phyloP scores from a whole-genome alignment of 2,113 vertebrate genomes.

The Mola mola region DNA sequence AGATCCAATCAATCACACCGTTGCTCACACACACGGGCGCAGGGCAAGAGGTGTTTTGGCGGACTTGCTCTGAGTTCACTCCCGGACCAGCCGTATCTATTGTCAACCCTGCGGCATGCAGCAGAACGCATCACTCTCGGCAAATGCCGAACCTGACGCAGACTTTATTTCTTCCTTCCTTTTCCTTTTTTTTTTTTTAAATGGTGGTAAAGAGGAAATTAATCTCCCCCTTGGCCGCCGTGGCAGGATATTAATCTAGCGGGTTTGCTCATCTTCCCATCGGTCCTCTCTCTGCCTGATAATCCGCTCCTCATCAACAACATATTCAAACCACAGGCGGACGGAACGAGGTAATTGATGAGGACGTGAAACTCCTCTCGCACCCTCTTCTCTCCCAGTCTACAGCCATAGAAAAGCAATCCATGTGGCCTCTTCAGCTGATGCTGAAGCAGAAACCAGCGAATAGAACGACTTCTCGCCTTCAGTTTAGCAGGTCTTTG shows the following conservation, averaged over 20 bases:
- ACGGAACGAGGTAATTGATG: conserved; percentile 51
- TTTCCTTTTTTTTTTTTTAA: conserved; percentile 62
- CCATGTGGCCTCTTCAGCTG: too few species aligned
- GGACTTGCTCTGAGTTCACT: conserved; percentile 54
- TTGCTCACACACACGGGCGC: conserved; percentile 12
- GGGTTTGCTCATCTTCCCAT: conserved; percentile 69
- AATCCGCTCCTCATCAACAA: conserved; percentile 68
- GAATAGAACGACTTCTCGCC: too few species aligned
- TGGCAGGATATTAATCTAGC: conserved; percentile 82
- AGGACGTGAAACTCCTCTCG: conserved; percentile 30
- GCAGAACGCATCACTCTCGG: conserved; percentile 8
- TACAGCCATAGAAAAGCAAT: neutral
- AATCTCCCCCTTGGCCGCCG: conserved; percentile 69
- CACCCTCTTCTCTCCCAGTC: neutral
- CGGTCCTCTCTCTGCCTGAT: conserved; percentile 57
- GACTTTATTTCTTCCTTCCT: too few species aligned
- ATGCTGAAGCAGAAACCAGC: too few species aligned
- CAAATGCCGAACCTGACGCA: conserved; percentile 25
- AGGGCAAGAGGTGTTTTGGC: conserved; percentile 33
- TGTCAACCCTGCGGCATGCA: conserved; percentile 19
- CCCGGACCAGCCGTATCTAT: conserved; percentile 39
- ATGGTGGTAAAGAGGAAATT: conserved; percentile 77
- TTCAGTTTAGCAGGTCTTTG: conserved; percentile 11
- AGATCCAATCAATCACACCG: conserved; percentile 70
- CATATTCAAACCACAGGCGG: conserved; percentile 69